A percentile compares a stretch with the other conserved stretches of the same genome.
Conservation (phyloP, 2,888 invertebrate species). For the Malthinus seriepunctatus region DNA sequence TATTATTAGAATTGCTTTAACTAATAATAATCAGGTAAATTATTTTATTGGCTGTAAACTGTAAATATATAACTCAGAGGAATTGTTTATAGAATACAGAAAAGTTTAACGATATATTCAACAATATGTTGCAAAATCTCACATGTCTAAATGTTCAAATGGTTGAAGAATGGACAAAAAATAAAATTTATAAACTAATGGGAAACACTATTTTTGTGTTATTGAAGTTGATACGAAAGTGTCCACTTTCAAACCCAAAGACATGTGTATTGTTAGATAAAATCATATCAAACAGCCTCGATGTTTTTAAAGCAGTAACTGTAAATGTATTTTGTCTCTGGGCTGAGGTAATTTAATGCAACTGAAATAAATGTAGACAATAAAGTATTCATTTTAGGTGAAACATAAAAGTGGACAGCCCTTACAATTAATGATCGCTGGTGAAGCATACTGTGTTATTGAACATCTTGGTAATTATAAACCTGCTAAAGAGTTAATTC, state of each 20-base stretch:
- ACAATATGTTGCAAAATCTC: constrained; percentile 40
- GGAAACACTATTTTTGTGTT: constrained; percentile 43
- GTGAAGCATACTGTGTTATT: constrained; percentile 44
- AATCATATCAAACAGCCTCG: constrained; percentile 37
- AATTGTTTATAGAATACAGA: constrained; percentile 17
- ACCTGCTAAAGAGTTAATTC: constrained; percentile 42
- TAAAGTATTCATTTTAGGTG: neutral
- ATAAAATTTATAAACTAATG: constrained; percentile 43
- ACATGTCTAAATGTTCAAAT: constrained; percentile 38
- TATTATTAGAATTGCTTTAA: neutral
- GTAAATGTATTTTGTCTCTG: constrained; percentile 47
- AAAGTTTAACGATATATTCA: constrained; percentile 34
- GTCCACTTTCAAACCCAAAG: constrained; percentile 28
- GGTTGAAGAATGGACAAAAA: constrained; percentile 34
- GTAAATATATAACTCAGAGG: neutral
- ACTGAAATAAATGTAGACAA: neutral
- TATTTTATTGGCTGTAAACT: constrained; percentile 2
- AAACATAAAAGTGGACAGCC: constrained; percentile 39
- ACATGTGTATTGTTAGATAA: constrained; percentile 38
- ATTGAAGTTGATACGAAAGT: constrained; percentile 39
- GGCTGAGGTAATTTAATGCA: constrained; percentile 46
- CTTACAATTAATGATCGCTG: constrained; percentile 45
- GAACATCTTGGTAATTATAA: constrained; percentile 44
- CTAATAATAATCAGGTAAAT: neutral
- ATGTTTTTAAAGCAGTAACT: constrained; percentile 43